Conservation (phyloP, 2,797 vertebrate genomes). For the Pseudochirops corinnae region DNA sequence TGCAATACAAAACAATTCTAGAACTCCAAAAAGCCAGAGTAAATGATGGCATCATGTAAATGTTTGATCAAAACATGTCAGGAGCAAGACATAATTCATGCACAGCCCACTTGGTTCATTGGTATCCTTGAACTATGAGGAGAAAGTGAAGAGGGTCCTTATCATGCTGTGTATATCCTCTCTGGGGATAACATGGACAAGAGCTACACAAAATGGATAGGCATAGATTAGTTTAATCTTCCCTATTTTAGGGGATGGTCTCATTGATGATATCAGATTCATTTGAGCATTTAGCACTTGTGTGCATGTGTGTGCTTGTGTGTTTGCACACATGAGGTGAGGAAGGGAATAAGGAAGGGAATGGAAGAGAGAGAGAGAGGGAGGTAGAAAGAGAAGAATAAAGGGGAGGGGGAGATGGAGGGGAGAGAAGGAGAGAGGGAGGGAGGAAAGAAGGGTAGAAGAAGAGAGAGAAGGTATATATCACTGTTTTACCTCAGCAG, state of each 20-base stretch:
- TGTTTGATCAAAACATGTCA: neutral
- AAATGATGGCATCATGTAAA: neutral
- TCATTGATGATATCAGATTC: neutral
- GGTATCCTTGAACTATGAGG: neutral
- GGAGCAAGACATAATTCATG: neutral
- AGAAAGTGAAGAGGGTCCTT: neutral
- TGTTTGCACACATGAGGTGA: neutral
- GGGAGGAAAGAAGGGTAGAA: no score
- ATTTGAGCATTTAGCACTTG: neutral
- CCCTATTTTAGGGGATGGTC: neutral
- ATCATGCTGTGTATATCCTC: no score
- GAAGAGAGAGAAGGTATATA: neutral
- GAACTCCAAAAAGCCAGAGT: neutral
- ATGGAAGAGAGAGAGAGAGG: no score
- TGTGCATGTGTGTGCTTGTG: neutral
- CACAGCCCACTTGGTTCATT: neutral
- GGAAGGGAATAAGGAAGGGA: no score
- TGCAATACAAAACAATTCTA: neutral
- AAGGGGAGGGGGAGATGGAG: neutral
- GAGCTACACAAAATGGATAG: neutral
- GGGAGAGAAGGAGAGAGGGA: no score
- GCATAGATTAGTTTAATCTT: neutral
- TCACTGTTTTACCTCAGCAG: constrained; percentile 75
- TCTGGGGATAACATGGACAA: neutral
- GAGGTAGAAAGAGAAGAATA: neutral